Conservation (phyloP, 2,797 vertebrate species). For the Botia almorhae region DNA sequence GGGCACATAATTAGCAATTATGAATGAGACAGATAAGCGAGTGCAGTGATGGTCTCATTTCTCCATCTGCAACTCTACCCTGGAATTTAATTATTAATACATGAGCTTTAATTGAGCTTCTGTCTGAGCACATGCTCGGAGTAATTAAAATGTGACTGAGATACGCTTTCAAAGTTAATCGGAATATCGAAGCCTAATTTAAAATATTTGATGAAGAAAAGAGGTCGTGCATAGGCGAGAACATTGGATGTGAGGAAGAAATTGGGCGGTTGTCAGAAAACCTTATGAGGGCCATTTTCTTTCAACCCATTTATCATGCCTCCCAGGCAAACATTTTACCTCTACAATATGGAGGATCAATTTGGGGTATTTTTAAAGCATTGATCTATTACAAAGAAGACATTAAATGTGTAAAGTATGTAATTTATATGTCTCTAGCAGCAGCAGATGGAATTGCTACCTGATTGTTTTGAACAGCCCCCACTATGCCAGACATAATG, state of each 20-base stretch:
- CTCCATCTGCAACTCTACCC: slow-evolving; percentile 54
- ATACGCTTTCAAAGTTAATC: slow-evolving; percentile 61
- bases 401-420: slow-evolving; percentile 29
- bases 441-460: neutral
- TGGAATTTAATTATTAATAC: slow-evolving; percentile 62
- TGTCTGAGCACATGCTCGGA: slow-evolving; percentile 58
- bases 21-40: slow-evolving; percentile 58
- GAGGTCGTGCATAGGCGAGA: slow-evolving; percentile 4
- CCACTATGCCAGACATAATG: neutral
- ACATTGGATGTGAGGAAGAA: slow-evolving; percentile 45
- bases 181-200: slow-evolving; percentile 50
- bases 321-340: slow-evolving; percentile 41
- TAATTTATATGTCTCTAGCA: neutral
- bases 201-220: slow-evolving; percentile 36
- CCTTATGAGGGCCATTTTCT: slow-evolving; percentile 28
- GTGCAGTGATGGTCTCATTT: slow-evolving; percentile 51
- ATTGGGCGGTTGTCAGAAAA: slow-evolving; percentile 39
- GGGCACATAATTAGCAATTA: slow-evolving; percentile 60
- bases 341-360: slow-evolving; percentile 40
- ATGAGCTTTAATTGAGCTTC: slow-evolving; percentile 63
- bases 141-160: slow-evolving; percentile 63
- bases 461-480: neutral
- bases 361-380: slow-evolving; percentile 46
- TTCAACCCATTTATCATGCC: slow-evolving; percentile 40
- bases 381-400: slow-evolving; percentile 49